Percentiles rank a stretch among this genome's conserved stretches.
These are phyloP conservation scores for Coreius guichenoti DNA, from an alignment of 2,797 vertebrate genomes.

Conservation along the genomic window DNA sequence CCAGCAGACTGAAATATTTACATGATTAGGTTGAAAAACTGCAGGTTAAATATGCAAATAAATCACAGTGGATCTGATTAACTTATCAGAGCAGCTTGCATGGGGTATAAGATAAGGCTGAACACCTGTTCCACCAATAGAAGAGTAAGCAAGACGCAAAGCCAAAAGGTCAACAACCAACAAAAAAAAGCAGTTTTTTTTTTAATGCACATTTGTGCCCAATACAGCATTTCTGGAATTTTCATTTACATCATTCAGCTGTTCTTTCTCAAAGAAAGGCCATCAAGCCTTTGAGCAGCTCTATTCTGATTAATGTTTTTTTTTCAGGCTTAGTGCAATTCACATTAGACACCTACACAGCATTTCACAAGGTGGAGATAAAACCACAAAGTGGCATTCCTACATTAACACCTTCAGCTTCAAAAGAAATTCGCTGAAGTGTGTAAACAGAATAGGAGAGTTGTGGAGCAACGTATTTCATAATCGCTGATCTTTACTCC, in stretches of 20 bases:
- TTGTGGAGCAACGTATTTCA: neutral
- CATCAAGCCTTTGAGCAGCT: neutral
- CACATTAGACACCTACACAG: neutral
- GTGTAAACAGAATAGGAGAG: neutral
- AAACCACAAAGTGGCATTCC: neutral
- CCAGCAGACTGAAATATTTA: conserved; percentile 7
- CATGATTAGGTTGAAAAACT: conserved; percentile 7
- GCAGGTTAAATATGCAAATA: neutral
- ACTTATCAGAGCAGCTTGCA: neutral
- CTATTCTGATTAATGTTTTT: neutral
- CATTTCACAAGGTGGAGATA: neutral
- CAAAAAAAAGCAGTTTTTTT: neutral
- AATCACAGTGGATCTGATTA: conserved; percentile 12
- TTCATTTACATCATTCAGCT: neutral
- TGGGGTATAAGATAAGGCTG: conserved; percentile 12
- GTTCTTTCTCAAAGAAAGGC: neutral
- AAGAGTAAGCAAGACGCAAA: neutral
- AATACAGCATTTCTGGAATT: neutral
- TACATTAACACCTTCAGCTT: neutral
- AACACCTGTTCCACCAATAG: neutral
- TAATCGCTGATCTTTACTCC: conserved; percentile 28
- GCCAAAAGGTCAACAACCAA: neutral
- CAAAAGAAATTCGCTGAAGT: neutral
- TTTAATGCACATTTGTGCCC: neutral
- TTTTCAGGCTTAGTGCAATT: neutral